phyloP scores from a whole-genome alignment of 2,888 invertebrate species.

The Entomobrya multifasciata region DNA sequence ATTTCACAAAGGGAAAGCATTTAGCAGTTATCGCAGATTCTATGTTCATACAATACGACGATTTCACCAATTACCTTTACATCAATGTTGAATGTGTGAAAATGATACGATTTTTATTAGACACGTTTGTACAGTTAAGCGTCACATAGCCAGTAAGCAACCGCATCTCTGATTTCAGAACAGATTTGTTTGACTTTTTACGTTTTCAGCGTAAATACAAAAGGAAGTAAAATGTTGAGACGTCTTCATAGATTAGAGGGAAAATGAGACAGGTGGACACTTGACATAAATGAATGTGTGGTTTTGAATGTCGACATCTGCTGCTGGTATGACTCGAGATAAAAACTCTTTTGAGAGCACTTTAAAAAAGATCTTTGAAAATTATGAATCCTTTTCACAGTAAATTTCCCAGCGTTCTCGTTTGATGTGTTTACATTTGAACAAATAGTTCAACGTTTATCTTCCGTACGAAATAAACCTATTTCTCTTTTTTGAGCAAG shows the following conservation, averaged over 20 bases:
- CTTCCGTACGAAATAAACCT: too few species aligned
- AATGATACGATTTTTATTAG: slow-evolving; percentile 46
- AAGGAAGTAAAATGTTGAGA: slow-evolving; percentile 17
- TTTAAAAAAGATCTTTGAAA: slow-evolving; percentile 7
- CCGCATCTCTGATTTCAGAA: slow-evolving; percentile 25
- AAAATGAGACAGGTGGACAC: slow-evolving; percentile 42
- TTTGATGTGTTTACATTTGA: background rate
- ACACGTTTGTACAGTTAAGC: background rate
- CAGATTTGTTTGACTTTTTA: slow-evolving; percentile 33
- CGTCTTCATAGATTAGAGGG: slow-evolving; percentile 4
- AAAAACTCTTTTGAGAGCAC: background rate
- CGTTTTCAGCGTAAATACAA: slow-evolving; percentile 15
- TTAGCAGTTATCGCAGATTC: too few species aligned
- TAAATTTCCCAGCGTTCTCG: background rate
- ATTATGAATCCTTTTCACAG: background rate
- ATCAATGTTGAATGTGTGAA: slow-evolving; percentile 8
- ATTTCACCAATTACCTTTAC: too few species aligned
- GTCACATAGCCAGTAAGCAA: too few species aligned
- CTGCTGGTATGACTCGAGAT: background rate
- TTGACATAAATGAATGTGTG: slow-evolving; percentile 6
- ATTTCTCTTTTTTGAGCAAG: background rate
- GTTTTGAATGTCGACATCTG: slow-evolving; percentile 9
- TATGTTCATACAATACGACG: too few species aligned
- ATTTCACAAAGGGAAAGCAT: too few species aligned
- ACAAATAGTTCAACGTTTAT: background rate